A percentile compares a stretch with the other conserved stretches of the same genome.
These are phyloP conservation scores for Latrodectus hesperus DNA, from an alignment of 2,888 invertebrate species.

Conservation along the genomic window DNA sequence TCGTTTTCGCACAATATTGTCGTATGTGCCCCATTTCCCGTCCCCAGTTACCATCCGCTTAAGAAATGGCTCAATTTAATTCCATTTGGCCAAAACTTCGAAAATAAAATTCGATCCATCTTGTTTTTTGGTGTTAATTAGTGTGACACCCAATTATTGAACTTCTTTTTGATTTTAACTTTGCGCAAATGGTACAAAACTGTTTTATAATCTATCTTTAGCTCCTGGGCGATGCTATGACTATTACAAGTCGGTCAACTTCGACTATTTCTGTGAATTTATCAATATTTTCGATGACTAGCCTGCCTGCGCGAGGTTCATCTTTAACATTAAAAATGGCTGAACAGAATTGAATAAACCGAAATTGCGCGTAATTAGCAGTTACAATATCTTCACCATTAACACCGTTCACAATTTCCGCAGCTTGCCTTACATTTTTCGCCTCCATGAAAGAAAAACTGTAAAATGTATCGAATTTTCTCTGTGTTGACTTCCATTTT, in stretches of 20 bases:
- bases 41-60: background rate
- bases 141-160: background rate
- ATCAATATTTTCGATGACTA: background rate
- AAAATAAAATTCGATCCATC: background rate
- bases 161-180: background rate
- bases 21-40: background rate
- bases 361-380: background rate
- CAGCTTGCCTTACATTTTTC: background rate
- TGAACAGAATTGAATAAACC: background rate
- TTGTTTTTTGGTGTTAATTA: background rate
- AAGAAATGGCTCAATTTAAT: background rate
- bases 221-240: background rate
- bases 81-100: background rate
- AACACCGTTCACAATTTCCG: background rate
- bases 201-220: background rate
- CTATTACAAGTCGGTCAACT: background rate
- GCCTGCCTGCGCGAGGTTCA: background rate
- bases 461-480: background rate
- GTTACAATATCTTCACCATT: background rate
- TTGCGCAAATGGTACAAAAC: background rate
- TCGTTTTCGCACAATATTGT: background rate
- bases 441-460: background rate
- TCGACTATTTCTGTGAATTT: background rate
- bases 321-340: background rate
- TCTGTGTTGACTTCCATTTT: background rate